phyloP scores from a whole-genome alignment of 1,140 invertebrate species.

The Lanistes nyassanus region DNA sequence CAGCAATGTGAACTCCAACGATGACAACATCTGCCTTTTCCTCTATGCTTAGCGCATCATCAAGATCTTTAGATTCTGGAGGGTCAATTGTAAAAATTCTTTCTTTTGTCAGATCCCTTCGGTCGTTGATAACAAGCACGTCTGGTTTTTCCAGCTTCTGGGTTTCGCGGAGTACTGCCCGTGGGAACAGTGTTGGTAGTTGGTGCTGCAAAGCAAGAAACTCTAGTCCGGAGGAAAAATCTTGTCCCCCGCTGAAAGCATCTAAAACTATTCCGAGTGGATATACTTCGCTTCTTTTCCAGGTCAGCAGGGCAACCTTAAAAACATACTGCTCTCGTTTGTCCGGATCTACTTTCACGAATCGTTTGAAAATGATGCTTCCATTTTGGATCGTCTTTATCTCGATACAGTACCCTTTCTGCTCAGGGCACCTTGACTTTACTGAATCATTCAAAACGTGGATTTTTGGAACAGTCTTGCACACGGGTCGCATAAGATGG shows the following conservation, averaged over 20 bases:
- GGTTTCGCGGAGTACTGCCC: constrained; percentile 29
- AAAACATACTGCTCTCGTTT: constrained; percentile 34
- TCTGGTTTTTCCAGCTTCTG: background rate
- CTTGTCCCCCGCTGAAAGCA: constrained; percentile 25
- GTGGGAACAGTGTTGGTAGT: constrained; percentile 27
- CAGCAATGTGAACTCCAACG: constrained; percentile 64
- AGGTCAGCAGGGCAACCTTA: constrained; percentile 38
- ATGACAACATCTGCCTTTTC: constrained; percentile 34
- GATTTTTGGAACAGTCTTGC: constrained; percentile 57
- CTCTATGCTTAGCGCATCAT: constrained; percentile 88
- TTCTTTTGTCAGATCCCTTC: constrained; percentile 74
- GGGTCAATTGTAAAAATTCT: constrained; percentile 95
- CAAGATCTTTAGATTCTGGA: constrained; percentile 96
- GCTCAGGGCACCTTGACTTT: constrained; percentile 12
- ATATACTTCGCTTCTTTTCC: constrained; percentile 33
- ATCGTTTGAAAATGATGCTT: constrained; percentile 23
- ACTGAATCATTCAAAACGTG: constrained; percentile 38
- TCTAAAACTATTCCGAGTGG: constrained; percentile 40
- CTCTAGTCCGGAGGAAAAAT: constrained; percentile 28
- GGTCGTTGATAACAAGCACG: constrained; percentile 72
- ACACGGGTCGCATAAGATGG: constrained; percentile 53
- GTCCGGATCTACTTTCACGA: constrained; percentile 25
- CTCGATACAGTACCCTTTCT: constrained; percentile 20
- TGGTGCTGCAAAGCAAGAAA: constrained; percentile 35
- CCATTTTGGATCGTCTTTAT: constrained; percentile 29